Base-by-base conservation (phyloP, 2,797 vertebrate species). In the Hippopotamyrus pictus region DNA sequence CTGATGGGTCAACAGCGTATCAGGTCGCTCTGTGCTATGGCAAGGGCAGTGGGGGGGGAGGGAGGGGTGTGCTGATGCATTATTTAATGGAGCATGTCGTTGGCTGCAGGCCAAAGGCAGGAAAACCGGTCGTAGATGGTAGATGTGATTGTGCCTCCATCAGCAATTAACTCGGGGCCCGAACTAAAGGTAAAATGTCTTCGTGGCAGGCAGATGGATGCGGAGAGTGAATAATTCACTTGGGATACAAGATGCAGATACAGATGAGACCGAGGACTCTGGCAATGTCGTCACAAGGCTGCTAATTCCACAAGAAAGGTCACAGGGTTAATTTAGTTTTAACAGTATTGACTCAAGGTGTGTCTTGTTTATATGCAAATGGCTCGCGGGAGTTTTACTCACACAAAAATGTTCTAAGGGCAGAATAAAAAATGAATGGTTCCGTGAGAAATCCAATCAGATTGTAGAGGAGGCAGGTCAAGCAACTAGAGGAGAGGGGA, bases 311-410 rank as follows among this genome's bases (percentile, higher is more conserved):
- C 53, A 87, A 33, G 51, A 87, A 44, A 41, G 53, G 85, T 57
- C 19, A 37, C 85, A 41, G 33, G 85, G 85, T 54, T 87, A 87
- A 87, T 59, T 59, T n/a, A 33, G 19, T 87, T 41, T 59, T 87
- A 57, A 87, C 85, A 57, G 25, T 11, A 59, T 19, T 53, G 50
- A 19, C 85, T 41, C 25, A 37, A 37, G 85, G 51, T 17, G 7
- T 7, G 14, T n/a, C 53, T 59, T 87, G 85, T 41, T 87, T 57
- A 14, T 59, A 33, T 87, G 14, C 7, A 41, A 87, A 87, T n/a
- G 57, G 57, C 19, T 62, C 8, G 2, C 3, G 57, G 57, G 57
- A 62, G 6, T 62, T 62, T 62, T 59, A n/a, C 57, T 22, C n/a
- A 62, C 57, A 59, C 57, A 22, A 62, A 62, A 22, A 62, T 59